phyloP scores from a whole-genome alignment of 2,113 vertebrate genomes.

The Myrmophylax atrothorax region DNA sequence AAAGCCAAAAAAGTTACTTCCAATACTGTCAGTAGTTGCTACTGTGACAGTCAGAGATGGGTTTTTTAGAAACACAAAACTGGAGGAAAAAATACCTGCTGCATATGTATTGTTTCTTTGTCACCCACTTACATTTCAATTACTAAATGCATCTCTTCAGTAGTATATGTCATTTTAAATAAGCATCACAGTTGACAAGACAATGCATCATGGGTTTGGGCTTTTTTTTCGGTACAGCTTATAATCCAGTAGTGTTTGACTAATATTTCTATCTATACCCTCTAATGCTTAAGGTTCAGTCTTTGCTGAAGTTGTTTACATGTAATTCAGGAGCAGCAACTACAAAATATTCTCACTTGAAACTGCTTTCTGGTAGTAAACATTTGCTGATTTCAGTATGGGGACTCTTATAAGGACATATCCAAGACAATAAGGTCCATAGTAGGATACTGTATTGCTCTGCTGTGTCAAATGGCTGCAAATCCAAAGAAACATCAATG shows the following conservation, averaged over 20 bases:
- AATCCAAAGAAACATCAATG: not conserved
- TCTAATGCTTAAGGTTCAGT: not conserved
- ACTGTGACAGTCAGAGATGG: not conserved
- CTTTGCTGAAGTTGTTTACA: not conserved
- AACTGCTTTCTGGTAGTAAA: not conserved
- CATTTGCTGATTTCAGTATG: not conserved
- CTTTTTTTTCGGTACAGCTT: not conserved
- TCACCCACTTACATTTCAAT: constrained; percentile 5
- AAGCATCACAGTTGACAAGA: not conserved
- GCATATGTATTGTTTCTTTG: not conserved
- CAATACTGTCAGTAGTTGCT: not conserved
- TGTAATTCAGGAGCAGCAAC: not conserved
- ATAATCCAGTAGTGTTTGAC: not conserved
- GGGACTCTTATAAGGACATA: not conserved
- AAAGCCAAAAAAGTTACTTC: not conserved
- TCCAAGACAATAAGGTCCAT: not conserved
- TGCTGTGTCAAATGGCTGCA: not conserved
- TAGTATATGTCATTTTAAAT: not conserved
- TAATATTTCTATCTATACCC: not conserved
- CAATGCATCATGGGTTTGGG: not conserved
- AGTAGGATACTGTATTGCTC: not conserved
- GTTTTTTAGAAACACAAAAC: not conserved
- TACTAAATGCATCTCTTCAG: constrained; percentile 4
- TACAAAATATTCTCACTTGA: not conserved
- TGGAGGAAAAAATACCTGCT: not conserved